Evolutionary conservation across 1,140 invertebrate species (phyloP).

Genomic region (Subanguina moxae): DNA sequence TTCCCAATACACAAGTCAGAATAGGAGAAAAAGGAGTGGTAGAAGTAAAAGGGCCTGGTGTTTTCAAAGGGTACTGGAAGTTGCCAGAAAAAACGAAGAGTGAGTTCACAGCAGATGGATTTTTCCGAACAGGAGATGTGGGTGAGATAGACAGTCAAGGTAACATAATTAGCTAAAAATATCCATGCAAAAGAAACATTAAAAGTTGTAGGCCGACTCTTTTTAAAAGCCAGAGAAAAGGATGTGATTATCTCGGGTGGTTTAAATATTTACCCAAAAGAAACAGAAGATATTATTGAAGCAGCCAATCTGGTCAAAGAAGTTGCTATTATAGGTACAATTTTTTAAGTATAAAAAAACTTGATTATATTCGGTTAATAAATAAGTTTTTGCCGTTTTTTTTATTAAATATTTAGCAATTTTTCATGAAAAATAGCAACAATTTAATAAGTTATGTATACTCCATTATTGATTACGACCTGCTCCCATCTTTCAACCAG

Average conservation of each 20-base stretch:
- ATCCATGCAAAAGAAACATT: background rate
- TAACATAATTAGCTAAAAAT: conserved; percentile 9
- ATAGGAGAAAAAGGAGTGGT: conserved; percentile 43
- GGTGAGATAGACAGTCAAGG: conserved; percentile 52
- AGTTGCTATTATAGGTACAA: conserved; percentile 51
- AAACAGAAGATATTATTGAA: conserved; percentile 56
- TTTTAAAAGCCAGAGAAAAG: conserved; percentile 50
- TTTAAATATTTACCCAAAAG: conserved; percentile 58
- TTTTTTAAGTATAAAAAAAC: background rate
- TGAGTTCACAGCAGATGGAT: conserved; percentile 57
- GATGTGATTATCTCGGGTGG: conserved; percentile 57
- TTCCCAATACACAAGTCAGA: conserved; percentile 32
- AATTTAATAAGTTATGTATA: too few relatives aligned
- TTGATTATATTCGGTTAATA: background rate
- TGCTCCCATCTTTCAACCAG: background rate
- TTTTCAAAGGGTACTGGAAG: conserved; percentile 57
- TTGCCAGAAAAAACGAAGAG: conserved; percentile 56
- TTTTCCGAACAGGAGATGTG: conserved; percentile 56
- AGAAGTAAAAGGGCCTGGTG: conserved; percentile 45
- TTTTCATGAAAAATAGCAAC: too few relatives aligned
- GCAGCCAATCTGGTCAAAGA: conserved; percentile 44
- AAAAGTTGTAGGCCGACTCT: conserved; percentile 36
- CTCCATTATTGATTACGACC: too few relatives aligned
- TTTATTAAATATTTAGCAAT: too few relatives aligned
- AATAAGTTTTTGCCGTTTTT: too few relatives aligned